A percentile compares a stretch with the other conserved stretches of the same genome.
phyloP scores from a whole-genome alignment of 2,888 invertebrate species.

The Ceraclea dissimilis region DNA sequence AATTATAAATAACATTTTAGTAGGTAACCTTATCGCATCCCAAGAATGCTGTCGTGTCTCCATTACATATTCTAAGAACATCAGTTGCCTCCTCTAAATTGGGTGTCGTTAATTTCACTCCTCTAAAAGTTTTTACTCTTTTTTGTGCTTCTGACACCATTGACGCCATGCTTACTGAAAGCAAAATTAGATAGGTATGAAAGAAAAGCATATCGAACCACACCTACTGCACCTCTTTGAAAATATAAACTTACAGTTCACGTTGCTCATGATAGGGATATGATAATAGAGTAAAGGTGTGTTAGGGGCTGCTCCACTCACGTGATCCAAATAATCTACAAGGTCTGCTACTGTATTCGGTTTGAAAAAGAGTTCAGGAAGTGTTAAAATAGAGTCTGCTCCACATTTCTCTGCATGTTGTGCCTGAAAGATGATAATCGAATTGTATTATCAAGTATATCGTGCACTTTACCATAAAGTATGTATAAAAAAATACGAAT shows the following conservation, averaged over 20 bases:
- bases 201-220: neutral
- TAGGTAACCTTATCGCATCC: neutral
- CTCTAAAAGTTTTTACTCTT: conserved; percentile 1
- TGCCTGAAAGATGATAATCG: conserved; percentile 15
- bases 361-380: conserved; percentile 72
- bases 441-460: neutral
- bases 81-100: neutral
- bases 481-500: neutral
- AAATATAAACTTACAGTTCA: conserved; percentile 70
- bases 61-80: neutral
- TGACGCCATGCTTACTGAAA: neutral
- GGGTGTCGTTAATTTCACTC: neutral
- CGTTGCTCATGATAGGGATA: conserved; percentile 49
- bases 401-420: conserved; percentile 55
- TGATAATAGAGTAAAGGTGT: conserved; percentile 79
- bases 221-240: too few relatives aligned
- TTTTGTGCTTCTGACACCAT: neutral
- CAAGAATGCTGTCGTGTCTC: neutral
- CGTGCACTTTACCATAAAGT: neutral
- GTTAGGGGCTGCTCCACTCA: conserved; percentile 63
- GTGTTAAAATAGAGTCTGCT: conserved; percentile 61
- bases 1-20: neutral
- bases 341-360: conserved; percentile 54
- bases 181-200: neutral
- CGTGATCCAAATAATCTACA: conserved; percentile 56